Evolutionary conservation across 2,888 invertebrate species (phyloP), one percentile per base, ranked within the genome.

Genomic region (Uropetala carovei): DNA sequence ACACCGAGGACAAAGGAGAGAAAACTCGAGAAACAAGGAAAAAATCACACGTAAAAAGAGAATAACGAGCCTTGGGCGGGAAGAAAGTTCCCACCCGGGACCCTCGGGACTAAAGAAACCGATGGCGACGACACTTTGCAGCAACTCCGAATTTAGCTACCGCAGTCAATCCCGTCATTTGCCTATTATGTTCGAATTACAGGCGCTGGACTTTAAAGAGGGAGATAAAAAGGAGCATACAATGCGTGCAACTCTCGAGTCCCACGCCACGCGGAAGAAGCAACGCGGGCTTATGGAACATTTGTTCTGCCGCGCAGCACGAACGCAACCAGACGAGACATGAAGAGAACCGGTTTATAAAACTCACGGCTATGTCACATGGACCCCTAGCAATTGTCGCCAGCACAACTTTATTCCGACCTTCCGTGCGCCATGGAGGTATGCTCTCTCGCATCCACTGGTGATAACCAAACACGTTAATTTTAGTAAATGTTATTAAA

Each of bases 321-420:
- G 83, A 83, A 56, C 9, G 83, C 83, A 83, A 83, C 83, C 83
- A 89, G 64, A 60, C 16, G 64, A 18, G 64, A 89, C 64, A 18
- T 4, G 14, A 16, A 27, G 60, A 64, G 68, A 89, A 89, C 89
- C 89, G 89, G 89, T 89, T 89, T 68, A n/a, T n/a, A n/a, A 10
- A 43, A 43, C 43, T 57, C 18, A 57, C 83, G 43, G 43, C 16
- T 1, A 64, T 57, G 83, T n/a, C 9, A 43, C 64, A 30, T 22
- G 27, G 18, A 60, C 60, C 27, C 16, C n/a, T 22, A 18, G n/a
- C n/a, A n/a, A 68, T 22, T 43, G 43, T 43, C 43, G 43, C 43
- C 43, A 5, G 43, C 43, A 43, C 43, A 43, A 43, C 43, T 43
- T 43, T 43, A 43, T 43, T n/a, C 43, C 43, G 43, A 43, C 43